Evolutionary conservation across 2,888 invertebrate genomes (phyloP), one percentile per base, ranked within the genome.

Genomic region (Cephus sareptanus): DNA sequence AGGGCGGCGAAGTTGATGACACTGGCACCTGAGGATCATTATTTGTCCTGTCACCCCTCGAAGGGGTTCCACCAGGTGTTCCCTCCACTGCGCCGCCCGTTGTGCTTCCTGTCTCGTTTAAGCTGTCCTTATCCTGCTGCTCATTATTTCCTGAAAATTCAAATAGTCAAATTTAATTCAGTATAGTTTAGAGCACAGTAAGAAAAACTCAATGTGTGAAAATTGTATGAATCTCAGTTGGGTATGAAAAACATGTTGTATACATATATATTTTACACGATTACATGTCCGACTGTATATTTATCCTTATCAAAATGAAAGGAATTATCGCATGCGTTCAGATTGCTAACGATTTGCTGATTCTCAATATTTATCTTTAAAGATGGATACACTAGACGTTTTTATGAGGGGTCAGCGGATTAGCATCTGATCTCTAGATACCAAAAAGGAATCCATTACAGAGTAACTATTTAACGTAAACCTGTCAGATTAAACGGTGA

Each of bases 121-220:
- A 85, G 81, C 92, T 92, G 85, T 93, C 93, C 83, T 91, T 91
- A 81, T 93, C 93, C 76, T 92, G 92, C 75, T 92, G 91, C 81
- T 92, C 93, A 88, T 92, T 92, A 87, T 90, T 92, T 82, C 89
- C 92, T 92, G 89, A 23, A 56, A 56, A 56, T 56, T 56, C 23
- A 9, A 23, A 56, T 9, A 23, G 56, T 23, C 1, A 56, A 56
- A 9, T 9, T 56, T 6, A 56, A 3, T 23, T 56, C 2, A 23
- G 23, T 56, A 2, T 56, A 56, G 40, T 6, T 40, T 1, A 23
- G 56, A 56, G 23, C 9, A 56, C 56, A 4, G 56, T 6, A 15
- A 0, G 40, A 15, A 6, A 40, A 40, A 40, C 0, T 40, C 15
- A 40, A 13, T 15, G 40, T 40, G 40, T 15, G 15, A 40, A 15